Percentiles rank a stretch among this genome's conserved stretches.
These are phyloP conservation scores for Danio tinwini DNA, from an alignment of 2,797 vertebrate genomes.

Conservation along the genomic window DNA sequence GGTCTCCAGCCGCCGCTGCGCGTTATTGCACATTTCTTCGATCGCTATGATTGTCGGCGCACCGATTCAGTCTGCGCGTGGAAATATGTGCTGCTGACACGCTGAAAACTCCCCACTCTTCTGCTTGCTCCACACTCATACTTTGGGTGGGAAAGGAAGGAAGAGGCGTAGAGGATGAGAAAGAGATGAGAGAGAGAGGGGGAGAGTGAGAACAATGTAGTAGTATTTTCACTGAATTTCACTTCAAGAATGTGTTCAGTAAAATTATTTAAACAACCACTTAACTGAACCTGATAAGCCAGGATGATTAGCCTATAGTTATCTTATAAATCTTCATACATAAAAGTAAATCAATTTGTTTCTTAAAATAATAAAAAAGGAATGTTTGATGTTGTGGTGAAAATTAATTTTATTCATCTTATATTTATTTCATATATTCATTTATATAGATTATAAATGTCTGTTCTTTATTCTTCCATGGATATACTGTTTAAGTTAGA, in stretches of 20 bases:
- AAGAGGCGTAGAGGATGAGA: slow-evolving; percentile 75
- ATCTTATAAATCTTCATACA: no score
- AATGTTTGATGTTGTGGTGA: no score
- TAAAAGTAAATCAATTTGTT: no score
- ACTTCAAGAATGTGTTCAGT: not conserved
- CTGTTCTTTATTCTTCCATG: no score
- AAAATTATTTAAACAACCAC: no score
- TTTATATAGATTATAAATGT: no score
- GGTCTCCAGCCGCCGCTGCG: slow-evolving; percentile 50
- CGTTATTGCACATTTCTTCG: slow-evolving; percentile 72
- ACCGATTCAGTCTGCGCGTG: slow-evolving; percentile 17
- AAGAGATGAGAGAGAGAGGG: slow-evolving; percentile 5
- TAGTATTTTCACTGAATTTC: not conserved
- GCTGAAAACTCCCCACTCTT: slow-evolving; percentile 49
- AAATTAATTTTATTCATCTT: no score
- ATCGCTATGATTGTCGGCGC: not conserved
- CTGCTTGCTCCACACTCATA: slow-evolving; percentile 56
- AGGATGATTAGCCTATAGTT: no score
- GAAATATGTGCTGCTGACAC: slow-evolving; percentile 50
- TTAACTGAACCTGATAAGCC: no score
- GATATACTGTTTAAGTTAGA: no score
- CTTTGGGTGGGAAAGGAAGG: slow-evolving; percentile 83
- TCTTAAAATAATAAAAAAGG: no score
- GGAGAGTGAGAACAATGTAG: not conserved
- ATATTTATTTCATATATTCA: no score